A percentile compares a stretch with the other conserved stretches of the same genome.
phyloP scores from a whole-genome alignment of 2,888 invertebrate genomes.

The Balanococcus diminutus region DNA sequence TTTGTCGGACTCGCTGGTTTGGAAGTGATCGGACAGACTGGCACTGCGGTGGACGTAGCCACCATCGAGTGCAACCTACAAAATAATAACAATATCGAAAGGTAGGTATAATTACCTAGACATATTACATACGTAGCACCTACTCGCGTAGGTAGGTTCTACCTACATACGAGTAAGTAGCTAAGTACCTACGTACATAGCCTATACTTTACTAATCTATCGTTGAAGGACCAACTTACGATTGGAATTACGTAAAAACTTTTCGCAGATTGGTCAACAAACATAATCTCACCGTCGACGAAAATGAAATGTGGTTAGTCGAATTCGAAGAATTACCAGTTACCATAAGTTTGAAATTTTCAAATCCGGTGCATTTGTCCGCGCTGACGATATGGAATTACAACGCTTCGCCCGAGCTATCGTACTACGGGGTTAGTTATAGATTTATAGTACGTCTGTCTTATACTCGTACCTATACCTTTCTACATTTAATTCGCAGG shows the following conservation, averaged over 20 bases:
- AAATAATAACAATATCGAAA: conserved; percentile 43
- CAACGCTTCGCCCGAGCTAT: conserved; percentile 73
- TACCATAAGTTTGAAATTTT: conserved; percentile 60
- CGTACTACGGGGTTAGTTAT: conserved; percentile 67
- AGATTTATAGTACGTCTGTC: neutral
- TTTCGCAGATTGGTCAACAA: conserved; percentile 72
- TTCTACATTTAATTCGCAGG: conserved; percentile 58
- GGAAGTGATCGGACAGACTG: conserved; percentile 65
- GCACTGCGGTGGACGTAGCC: conserved; percentile 57
- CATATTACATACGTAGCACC: neutral
- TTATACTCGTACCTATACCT: neutral
- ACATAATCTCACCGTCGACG: conserved; percentile 71
- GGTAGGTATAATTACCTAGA: conserved; percentile 43
- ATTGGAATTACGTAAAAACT: too few species aligned
- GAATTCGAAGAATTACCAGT: conserved; percentile 62
- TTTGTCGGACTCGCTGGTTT: conserved; percentile 68
- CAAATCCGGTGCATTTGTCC: conserved; percentile 59
- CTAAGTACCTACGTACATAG: too few species aligned
- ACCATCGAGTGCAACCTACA: conserved; percentile 57
- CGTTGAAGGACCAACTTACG: neutral
- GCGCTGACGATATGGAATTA: conserved; percentile 79
- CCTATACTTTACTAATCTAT: too few species aligned
- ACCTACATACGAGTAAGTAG: neutral
- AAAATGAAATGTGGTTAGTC: conserved; percentile 72
- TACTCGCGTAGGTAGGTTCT: neutral